Evolutionary conservation across 2,797 vertebrate genomes (phyloP).

Genomic region (Cebuella pygmaea): DNA sequence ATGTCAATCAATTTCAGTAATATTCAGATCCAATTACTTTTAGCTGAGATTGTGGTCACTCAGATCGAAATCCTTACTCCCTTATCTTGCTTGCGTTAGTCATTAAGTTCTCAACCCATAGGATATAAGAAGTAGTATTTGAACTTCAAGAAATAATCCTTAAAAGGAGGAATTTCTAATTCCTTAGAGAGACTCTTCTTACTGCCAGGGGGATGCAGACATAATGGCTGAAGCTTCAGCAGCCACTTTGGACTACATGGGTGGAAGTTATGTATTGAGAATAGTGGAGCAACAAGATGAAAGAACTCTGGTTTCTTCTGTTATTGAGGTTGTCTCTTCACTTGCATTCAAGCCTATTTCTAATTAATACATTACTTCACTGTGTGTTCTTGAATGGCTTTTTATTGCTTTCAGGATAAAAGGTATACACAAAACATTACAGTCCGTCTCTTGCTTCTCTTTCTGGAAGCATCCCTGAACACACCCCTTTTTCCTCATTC

Average conservation of each 20-base stretch:
- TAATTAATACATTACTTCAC: background rate
- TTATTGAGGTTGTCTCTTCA: background rate
- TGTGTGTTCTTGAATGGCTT: background rate
- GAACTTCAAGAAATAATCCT: background rate
- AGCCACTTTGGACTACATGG: background rate
- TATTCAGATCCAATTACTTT: background rate
- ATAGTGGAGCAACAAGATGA: background rate
- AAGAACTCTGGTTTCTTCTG: background rate
- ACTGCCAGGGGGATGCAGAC: background rate
- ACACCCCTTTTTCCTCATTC: background rate
- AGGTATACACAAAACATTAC: too few species aligned
- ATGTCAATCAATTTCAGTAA: background rate
- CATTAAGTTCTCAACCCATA: background rate
- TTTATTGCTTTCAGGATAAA: background rate
- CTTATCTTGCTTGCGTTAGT: background rate
- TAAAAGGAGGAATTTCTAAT: background rate
- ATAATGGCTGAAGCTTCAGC: background rate
- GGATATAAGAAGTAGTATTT: background rate
- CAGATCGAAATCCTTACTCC: background rate
- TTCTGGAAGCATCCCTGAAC: background rate
- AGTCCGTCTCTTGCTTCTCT: background rate
- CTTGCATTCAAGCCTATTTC: background rate
- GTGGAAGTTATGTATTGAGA: background rate
- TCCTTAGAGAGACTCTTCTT: background rate
- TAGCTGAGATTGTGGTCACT: background rate